phyloP scores from a whole-genome alignment of 2,797 vertebrate species.

The Xiphorhynchus erythropygius region DNA sequence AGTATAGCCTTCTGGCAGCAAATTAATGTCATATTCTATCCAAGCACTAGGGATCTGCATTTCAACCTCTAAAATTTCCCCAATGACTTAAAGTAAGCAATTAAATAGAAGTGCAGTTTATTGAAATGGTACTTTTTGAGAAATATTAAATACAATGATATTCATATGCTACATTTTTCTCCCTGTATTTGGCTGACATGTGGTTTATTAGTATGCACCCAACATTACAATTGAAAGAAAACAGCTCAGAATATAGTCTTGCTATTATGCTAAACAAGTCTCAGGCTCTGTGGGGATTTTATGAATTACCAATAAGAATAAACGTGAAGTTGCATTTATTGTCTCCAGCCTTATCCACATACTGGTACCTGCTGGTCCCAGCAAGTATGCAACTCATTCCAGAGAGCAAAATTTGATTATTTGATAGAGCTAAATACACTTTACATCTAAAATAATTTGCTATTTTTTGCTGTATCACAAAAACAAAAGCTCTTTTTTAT shows the following conservation, averaged over 20 bases:
- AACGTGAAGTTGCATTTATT: slow-evolving; percentile 93
- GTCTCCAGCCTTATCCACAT: slow-evolving; percentile 71
- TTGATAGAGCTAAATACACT: slow-evolving; percentile 74
- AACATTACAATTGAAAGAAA: slow-evolving; percentile 86
- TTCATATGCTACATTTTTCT: slow-evolving; percentile 81
- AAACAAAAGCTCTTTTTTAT: not conserved
- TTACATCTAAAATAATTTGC: slow-evolving; percentile 70
- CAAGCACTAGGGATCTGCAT: slow-evolving; percentile 75
- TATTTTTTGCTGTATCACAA: slow-evolving; percentile 53
- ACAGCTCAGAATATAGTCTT: slow-evolving; percentile 87
- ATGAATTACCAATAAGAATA: slow-evolving; percentile 88
- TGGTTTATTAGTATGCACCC: slow-evolving; percentile 90
- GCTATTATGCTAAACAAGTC: slow-evolving; percentile 90
- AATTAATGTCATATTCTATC: slow-evolving; percentile 78
- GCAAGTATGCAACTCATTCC: slow-evolving; percentile 72
- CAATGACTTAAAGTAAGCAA: slow-evolving; percentile 81
- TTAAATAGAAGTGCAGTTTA: slow-evolving; percentile 81
- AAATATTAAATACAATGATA: slow-evolving; percentile 83
- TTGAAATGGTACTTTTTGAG: slow-evolving; percentile 80
- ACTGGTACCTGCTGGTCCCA: slow-evolving; percentile 78
- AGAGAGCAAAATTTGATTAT: slow-evolving; percentile 76
- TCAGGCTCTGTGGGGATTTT: slow-evolving; percentile 84
- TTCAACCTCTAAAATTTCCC: slow-evolving; percentile 82
- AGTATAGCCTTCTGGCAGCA: slow-evolving; percentile 69
- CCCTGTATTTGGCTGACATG: slow-evolving; percentile 82